Percentiles rank a stretch among this genome's conserved stretches.
phyloP scores from a whole-genome alignment of 2,113 vertebrate genomes.

The Gasterosteus aculeatus region DNA sequence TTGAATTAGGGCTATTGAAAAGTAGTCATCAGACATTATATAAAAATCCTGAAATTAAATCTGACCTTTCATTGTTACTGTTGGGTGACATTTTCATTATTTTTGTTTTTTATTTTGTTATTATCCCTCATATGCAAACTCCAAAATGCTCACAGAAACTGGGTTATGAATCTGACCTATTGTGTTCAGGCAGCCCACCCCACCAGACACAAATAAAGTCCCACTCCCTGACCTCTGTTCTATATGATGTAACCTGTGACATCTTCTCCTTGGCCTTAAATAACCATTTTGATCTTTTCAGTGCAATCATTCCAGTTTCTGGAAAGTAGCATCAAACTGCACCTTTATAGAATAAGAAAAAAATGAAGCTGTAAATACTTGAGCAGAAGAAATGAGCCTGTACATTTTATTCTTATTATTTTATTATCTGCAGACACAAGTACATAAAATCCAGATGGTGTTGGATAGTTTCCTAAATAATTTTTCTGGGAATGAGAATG shows the following conservation, averaged over 20 bases:
- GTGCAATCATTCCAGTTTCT: background rate
- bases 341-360: background rate
- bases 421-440: background rate
- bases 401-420: background rate
- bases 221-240: background rate
- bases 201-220: background rate
- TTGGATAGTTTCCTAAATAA: background rate
- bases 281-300: background rate
- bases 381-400: background rate
- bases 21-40: background rate
- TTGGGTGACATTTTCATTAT: background rate
- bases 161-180: slow-evolving; percentile 40
- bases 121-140: background rate
- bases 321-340: background rate
- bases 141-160: background rate
- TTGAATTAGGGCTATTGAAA: background rate
- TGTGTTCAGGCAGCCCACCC: slow-evolving; percentile 8
- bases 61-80: background rate
- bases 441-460: background rate
- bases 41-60: background rate
- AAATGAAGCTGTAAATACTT: background rate
- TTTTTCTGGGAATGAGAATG: background rate
- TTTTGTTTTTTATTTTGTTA: slow-evolving; percentile 11
- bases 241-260: background rate
- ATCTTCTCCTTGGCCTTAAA: background rate